These are phyloP conservation scores for Cyrtorhinus lividipennis DNA, from an alignment of 1,140 invertebrate species.

Conservation along the genomic window DNA sequence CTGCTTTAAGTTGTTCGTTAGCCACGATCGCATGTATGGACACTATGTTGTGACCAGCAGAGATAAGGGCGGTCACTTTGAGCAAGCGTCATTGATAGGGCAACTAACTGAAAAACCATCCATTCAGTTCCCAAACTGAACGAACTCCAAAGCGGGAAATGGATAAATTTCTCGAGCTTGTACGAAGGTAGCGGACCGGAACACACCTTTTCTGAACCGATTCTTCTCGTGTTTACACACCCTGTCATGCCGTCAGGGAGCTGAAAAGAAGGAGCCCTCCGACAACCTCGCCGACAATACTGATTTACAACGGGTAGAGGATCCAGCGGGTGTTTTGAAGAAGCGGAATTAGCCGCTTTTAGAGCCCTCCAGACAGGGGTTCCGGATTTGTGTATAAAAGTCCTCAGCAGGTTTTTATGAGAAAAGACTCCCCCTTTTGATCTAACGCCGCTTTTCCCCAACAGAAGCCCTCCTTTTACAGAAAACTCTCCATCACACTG, in stretches of 20 bases:
- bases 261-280: not conserved
- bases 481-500: not conserved
- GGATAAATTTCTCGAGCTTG: not conserved
- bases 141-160: not conserved
- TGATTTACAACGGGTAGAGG: conserved; percentile 1
- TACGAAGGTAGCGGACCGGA: not conserved
- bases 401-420: not conserved
- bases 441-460: not conserved
- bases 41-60: too few species aligned
- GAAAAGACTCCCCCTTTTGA: not conserved
- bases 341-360: conserved; percentile 3
- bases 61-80: too few species aligned
- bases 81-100: too few species aligned
- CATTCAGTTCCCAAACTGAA: not conserved
- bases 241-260: not conserved
- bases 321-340: not conserved
- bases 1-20: too few species aligned
- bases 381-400: conserved; percentile 3
- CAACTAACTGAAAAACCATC: too few species aligned
- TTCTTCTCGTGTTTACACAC: not conserved
- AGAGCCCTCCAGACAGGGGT: not conserved
- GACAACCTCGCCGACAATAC: not conserved
- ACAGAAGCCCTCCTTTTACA: not conserved
- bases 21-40: too few species aligned
- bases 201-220: not conserved